phyloP scores from a whole-genome alignment of 2,888 invertebrate genomes.

The Gastrophysa polygoni region DNA sequence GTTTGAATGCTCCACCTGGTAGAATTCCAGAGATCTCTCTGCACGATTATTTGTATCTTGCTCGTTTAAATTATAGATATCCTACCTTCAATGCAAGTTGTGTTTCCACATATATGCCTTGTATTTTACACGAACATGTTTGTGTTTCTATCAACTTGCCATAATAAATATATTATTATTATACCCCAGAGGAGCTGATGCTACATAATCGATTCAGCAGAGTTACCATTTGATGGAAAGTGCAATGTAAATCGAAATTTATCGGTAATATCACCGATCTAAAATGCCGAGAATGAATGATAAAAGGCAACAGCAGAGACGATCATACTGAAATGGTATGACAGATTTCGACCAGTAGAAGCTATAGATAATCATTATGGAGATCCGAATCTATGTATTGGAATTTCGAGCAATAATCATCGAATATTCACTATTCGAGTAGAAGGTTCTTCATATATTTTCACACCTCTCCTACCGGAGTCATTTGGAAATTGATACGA shows the following conservation, averaged over 20 bases:
- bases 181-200: conserved; percentile 13
- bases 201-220: conserved; percentile 20
- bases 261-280: conserved; percentile 18
- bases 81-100: conserved; percentile 19
- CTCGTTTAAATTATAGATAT: conserved; percentile 40
- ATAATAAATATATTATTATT: conserved; percentile 34
- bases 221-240: conserved; percentile 18
- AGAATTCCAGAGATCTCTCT: conserved; percentile 12
- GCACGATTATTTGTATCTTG: conserved; percentile 30
- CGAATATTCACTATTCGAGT: too few species aligned
- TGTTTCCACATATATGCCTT: conserved; percentile 26
- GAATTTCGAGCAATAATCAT: too few species aligned
- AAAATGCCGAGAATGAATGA: not conserved
- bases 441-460: too few species aligned
- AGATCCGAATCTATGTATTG: too few species aligned
- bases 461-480: too few species aligned
- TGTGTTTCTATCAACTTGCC: conserved; percentile 31
- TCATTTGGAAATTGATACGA: too few species aligned
- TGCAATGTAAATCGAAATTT: conserved; percentile 26
- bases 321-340: too few species aligned
- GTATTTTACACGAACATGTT: conserved; percentile 30
- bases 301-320: not conserved
- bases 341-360: too few species aligned
- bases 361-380: too few species aligned
- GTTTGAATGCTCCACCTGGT: conserved; percentile 12